Evolutionary conservation across 2,797 vertebrate species (phyloP).

Genomic region (Sebastes elongatus): DNA sequence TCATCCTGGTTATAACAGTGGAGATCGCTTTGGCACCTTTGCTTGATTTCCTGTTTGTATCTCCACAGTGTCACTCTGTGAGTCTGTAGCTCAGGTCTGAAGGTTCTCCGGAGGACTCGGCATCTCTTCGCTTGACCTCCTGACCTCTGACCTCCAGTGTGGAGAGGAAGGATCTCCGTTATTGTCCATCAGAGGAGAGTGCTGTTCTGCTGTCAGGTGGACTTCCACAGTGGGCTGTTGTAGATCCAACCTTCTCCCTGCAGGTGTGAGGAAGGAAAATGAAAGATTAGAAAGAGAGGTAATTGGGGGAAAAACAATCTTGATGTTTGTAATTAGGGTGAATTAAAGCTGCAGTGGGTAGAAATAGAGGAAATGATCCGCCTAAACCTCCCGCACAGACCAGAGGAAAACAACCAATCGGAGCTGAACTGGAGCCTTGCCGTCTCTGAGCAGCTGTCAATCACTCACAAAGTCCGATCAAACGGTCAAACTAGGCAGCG

Average conservation of each 20-base stretch:
- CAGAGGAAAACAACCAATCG: no score
- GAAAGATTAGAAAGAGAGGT: not conserved
- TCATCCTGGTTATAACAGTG: conserved; percentile 1
- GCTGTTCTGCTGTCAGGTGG: conserved; percentile 77
- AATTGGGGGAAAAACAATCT: fast-evolving
- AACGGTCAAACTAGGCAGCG: no score
- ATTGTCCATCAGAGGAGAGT: conserved; percentile 10
- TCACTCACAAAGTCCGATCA: no score
- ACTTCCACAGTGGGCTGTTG: conserved; percentile 90
- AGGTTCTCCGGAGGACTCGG: conserved; percentile 1
- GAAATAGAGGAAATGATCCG: no score
- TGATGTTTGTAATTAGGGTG: not conserved
- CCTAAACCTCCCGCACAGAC: fast-evolving
- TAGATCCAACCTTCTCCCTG: conserved; percentile 94
- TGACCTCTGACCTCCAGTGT: conserved; percentile 15
- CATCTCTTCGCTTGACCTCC: not conserved
- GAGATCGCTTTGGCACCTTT: conserved; percentile 74
- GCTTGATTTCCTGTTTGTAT: conserved; percentile 34
- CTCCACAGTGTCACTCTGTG: conserved; percentile 23
- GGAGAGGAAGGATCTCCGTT: conserved; percentile 26
- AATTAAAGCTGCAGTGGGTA: no score
- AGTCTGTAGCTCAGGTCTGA: conserved; percentile 15
- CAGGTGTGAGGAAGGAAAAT: not conserved
- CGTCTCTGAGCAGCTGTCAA: no score
- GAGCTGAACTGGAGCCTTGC: no score